phyloP scores from a whole-genome alignment of 2,113 vertebrate species.

The Pterocles gutturalis region DNA sequence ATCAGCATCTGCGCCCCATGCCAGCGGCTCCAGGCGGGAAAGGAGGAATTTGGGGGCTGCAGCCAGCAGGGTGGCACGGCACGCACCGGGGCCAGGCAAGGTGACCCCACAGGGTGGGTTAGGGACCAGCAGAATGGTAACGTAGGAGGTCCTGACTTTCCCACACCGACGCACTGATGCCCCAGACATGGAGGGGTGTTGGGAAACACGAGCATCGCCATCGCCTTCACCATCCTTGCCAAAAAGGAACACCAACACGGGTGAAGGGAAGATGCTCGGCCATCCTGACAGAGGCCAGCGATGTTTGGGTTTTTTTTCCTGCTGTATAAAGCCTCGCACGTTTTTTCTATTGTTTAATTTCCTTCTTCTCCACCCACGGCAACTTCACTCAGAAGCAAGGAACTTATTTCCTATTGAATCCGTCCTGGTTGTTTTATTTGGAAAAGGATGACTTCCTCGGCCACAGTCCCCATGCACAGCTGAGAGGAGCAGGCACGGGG shows the following conservation, averaged over 20 bases:
- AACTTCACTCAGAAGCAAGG: constrained; percentile 54
- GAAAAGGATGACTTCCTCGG: constrained; percentile 50
- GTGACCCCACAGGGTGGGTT: background rate
- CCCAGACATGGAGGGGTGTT: fast-evolving
- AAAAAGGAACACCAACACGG: fast-evolving
- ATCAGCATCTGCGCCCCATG: fast-evolving
- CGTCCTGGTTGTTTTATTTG: constrained; percentile 55
- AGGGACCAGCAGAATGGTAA: fast-evolving
- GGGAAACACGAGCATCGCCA: fast-evolving
- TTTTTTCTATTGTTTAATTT: constrained; percentile 71
- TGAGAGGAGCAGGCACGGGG: background rate
- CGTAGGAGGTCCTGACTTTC: fast-evolving
- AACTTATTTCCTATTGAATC: constrained; percentile 67
- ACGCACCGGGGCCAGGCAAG: fast-evolving
- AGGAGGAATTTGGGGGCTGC: background rate
- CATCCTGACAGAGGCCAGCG: background rate
- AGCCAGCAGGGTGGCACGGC: fast-evolving
- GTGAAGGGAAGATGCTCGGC: background rate
- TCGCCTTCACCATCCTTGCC: background rate
- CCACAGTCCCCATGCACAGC: background rate
- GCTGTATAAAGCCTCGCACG: background rate
- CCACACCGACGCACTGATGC: background rate
- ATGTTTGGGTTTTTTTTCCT: background rate
- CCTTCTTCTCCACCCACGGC: constrained; percentile 49
- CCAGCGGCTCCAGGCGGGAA: fast-evolving